Evolutionary conservation across 2,797 vertebrate species (phyloP).

Genomic region (Hypotaenidia philippensis): DNA sequence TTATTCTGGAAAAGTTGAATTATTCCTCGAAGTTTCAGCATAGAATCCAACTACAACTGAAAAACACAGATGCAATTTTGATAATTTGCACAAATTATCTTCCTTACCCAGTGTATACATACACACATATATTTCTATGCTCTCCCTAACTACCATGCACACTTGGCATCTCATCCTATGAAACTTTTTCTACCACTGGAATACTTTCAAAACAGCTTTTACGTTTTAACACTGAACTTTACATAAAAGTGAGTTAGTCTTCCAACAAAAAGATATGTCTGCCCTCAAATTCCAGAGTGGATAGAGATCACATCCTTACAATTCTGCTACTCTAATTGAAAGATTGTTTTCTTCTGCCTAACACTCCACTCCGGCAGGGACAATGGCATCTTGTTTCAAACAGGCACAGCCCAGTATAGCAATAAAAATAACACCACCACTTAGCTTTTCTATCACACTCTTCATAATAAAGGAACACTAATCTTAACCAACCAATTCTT

Average conservation of each 20-base stretch:
- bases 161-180: not conserved
- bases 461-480: not conserved
- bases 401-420: not conserved
- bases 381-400: not conserved
- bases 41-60: not conserved
- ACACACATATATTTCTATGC: rapidly evolving
- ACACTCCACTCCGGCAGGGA: not conserved
- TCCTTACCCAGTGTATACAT: not conserved
- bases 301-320: rapidly evolving
- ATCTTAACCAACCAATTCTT: not conserved
- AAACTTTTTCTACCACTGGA: not conserved
- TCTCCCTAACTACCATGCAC: not conserved
- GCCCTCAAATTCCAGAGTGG: not conserved
- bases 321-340: not conserved
- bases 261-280: not conserved
- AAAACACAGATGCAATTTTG: not conserved
- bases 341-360: not conserved
- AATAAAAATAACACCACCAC: not conserved
- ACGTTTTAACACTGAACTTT: not conserved
- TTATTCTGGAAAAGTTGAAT: not conserved
- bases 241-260: not conserved
- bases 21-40: not conserved
- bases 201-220: not conserved
- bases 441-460: not conserved
- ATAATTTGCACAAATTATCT: not conserved